Evolutionary conservation across 1,140 invertebrate species (phyloP), one percentile per base, ranked within the genome.

Genomic region (Bombus breviceps): DNA sequence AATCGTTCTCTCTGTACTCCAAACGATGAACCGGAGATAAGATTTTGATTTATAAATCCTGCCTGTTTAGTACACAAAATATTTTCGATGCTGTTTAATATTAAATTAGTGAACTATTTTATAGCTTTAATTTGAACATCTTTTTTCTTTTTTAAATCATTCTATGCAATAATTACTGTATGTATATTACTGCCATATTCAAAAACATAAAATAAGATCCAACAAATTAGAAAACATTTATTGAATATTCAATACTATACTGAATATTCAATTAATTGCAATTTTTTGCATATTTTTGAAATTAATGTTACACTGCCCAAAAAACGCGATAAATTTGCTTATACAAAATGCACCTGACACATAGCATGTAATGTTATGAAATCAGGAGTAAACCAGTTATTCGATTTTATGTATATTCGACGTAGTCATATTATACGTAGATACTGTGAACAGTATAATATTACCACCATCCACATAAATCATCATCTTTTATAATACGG

Each of bases 291-390:
- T 13, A 53, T 53, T 22, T 53, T 81, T 73, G 9, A 72, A 57
- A 81, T 72, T 32, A 28, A 43, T 75, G 15, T 47, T 82, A 22
- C 8, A 43, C 37, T 37, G 28, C 4, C 5, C 0, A 18, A n/a
- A 75, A 47, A 66, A 10, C 25, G 18, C 34, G 32, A 73, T 73
- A 39, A 75, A 62, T 62, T 75, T 47, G 64, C 9, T 22, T 53
- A 34, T 4, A 47, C 62, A 28, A 43, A 75, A 66, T 82, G 9
- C 22, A 34, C 9, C 15, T 59, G n/a, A 64, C 13, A 64, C 25
- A 73, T 73, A 34, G 41, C 22, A 75, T 15, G 22, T 32, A 75
- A 77, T 68, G 68, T 83, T 68, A 83, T 53, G 73, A 76, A 76
- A 77, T 77, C 73, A 28, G 25, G 81, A 75, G 18, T 22, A 76